Base-by-base conservation (phyloP, 2,797 vertebrate genomes). In the Sebastes vulpes region DNA sequence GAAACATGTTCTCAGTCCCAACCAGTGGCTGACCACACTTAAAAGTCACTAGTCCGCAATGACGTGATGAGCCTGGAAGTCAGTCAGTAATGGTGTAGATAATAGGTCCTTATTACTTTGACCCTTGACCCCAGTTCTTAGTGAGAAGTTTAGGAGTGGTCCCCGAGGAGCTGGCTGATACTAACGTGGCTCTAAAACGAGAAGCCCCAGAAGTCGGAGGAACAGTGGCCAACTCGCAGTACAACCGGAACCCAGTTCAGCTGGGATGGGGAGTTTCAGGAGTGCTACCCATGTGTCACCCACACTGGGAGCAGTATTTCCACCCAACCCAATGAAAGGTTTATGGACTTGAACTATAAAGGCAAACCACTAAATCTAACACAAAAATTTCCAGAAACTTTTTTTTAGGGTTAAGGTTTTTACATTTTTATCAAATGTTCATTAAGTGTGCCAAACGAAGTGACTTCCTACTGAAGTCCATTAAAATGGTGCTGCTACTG, bases 341-440 rank as follows among this genome's bases (percentile, higher is more conserved):
- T 98, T 98, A 98, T 97, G 96, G 97, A 97, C 97, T 98, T 94
- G 89, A 96, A 97, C 96, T 97, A 96, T 98, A 97, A 97, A 97
- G 97, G 97, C 95, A 96, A 97, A 97, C 96, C 97, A 97, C 97
- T 98, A 98, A 97, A 97, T 96, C 95, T 95, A 96, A 96, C 96
- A 96, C 31, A 60, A 74, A 95, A 84, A 69, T 81, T 76, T 66
- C 70, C 66, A 60, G 42, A 79, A 78, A 52, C 50, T 86, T 86
- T 83, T 83, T 86, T 82, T 12, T 38, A 23, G 28, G 54, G 70
- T 56, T 70, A 69, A 28, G 61, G 65, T 82, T 87, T 96, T 26
- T 90, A 96, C 95, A 96, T 97, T 97, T 97, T 97, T 96, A 97
- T 97, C 96, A 95, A 96, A 96, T 94, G 97, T 90, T 96, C 91